Evolutionary conservation across 2,113 vertebrate genomes (phyloP).

Genomic region (Pelecanoides urinatrix): DNA sequence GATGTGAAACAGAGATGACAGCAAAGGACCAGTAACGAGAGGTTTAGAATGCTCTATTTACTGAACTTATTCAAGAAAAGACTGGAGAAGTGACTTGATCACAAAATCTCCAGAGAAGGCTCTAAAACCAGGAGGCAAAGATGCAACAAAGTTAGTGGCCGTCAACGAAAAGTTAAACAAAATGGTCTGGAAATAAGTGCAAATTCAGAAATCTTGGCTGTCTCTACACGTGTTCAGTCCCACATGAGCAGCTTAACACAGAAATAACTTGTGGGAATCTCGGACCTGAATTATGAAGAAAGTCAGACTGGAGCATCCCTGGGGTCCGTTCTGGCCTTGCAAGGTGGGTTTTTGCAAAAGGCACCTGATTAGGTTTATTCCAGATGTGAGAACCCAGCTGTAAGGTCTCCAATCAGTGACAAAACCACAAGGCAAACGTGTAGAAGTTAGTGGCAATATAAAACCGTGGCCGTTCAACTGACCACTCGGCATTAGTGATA

Average conservation of each 20-base stretch:
- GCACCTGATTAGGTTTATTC: not conserved
- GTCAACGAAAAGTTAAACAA: not conserved
- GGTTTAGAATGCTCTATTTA: not conserved
- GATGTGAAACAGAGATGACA: not conserved
- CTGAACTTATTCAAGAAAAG: not conserved
- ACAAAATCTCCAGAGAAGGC: not conserved
- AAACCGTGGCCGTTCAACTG: not conserved
- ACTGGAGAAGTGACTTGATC: not conserved
- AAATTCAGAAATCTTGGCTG: not conserved
- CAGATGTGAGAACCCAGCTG: not conserved
- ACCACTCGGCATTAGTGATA: not conserved
- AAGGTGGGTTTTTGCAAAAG: not conserved
- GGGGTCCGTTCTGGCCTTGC: not conserved
- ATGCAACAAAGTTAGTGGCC: not conserved
- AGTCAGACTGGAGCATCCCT: not conserved
- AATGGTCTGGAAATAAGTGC: not conserved
- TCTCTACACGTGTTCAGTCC: not conserved
- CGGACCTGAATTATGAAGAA: not conserved
- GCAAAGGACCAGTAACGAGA: not conserved
- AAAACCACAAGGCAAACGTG: not conserved
- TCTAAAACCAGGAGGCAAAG: not conserved
- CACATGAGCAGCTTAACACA: not conserved
- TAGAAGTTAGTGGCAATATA: not conserved
- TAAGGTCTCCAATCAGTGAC: not conserved
- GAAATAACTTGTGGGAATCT: not conserved